Percentiles rank a stretch among this genome's conserved stretches.
Conservation (phyloP, 2,113 vertebrate species). For the Labeo catla region DNA sequence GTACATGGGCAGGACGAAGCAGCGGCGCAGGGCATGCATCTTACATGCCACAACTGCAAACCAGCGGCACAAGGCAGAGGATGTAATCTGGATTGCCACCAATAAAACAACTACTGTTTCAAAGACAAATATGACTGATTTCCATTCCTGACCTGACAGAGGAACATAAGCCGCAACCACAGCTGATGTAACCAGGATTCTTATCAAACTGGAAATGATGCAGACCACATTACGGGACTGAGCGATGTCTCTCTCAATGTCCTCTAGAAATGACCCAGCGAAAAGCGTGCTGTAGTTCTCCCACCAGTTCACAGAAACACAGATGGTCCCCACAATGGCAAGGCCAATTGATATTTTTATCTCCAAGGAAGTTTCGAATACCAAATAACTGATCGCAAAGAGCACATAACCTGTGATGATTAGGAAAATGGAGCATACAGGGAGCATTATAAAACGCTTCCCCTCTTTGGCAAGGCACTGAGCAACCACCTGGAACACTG, state of each 20-base stretch:
- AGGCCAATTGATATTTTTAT: too few species aligned
- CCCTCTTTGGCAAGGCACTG: constrained; percentile 38
- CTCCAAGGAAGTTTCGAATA: neutral
- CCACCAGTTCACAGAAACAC: too few species aligned
- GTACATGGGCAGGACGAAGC: too few species aligned
- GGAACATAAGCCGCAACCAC: neutral
- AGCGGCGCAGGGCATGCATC: constrained; percentile 71
- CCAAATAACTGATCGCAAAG: constrained; percentile 37
- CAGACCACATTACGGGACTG: too few species aligned
- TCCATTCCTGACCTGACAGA: constrained; percentile 1
- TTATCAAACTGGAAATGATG: too few species aligned
- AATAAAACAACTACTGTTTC: neutral
- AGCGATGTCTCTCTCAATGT: too few species aligned
- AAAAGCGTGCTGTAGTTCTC: too few species aligned
- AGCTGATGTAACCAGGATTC: too few species aligned
- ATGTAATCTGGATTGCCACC: constrained; percentile 67
- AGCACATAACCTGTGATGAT: constrained; percentile 41
- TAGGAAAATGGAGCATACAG: constrained; percentile 24
- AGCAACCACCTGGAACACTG: constrained; percentile 62
- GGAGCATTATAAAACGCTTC: constrained; percentile 36
- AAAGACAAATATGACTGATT: neutral
- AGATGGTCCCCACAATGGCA: too few species aligned
- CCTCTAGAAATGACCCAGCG: too few species aligned
- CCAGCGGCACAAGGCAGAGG: constrained; percentile 73
- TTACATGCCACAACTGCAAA: constrained; percentile 73